These are phyloP conservation scores for Poecilia velifera DNA, from an alignment of 2,797 vertebrate species.

Conservation along the genomic window DNA sequence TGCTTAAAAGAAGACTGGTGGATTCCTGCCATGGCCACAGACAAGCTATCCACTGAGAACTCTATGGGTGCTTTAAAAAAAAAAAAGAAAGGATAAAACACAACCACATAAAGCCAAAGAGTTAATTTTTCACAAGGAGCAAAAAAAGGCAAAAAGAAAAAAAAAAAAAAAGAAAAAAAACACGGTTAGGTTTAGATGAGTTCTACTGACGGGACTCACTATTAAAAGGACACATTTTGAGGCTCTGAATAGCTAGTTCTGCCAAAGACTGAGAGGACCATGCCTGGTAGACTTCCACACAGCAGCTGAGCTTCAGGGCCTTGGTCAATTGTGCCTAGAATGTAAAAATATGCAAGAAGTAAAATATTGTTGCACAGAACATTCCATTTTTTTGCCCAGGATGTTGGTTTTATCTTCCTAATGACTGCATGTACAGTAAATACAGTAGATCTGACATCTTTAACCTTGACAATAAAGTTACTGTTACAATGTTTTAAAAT, in stretches of 20 bases:
- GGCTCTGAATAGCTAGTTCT: constrained; percentile 67
- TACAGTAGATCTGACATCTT: neutral
- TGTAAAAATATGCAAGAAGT: constrained; percentile 7
- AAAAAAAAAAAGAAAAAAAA: neutral
- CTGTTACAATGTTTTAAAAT: neutral
- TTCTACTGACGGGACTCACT: constrained; percentile 45
- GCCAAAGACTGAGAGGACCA: constrained; percentile 78
- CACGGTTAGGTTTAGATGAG: neutral
- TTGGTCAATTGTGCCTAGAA: constrained; percentile 64
- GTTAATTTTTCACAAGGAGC: neutral
- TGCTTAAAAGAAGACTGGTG: constrained; percentile 81
- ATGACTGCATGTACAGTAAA: neutral
- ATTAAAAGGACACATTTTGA: constrained; percentile 54
- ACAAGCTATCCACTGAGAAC: constrained; percentile 53
- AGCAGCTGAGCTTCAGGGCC: constrained; percentile 72
- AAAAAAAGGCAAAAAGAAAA: neutral
- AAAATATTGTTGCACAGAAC: neutral
- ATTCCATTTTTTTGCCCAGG: neutral
- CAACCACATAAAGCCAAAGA: neutral
- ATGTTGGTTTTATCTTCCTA: neutral
- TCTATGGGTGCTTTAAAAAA: constrained; percentile 41
- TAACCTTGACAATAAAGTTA: neutral
- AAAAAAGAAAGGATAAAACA: neutral
- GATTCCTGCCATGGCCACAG: constrained; percentile 81
- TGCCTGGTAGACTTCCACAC: constrained; percentile 81